phyloP scores from a whole-genome alignment of 2,113 vertebrate species.

The Colaptes auratus region DNA sequence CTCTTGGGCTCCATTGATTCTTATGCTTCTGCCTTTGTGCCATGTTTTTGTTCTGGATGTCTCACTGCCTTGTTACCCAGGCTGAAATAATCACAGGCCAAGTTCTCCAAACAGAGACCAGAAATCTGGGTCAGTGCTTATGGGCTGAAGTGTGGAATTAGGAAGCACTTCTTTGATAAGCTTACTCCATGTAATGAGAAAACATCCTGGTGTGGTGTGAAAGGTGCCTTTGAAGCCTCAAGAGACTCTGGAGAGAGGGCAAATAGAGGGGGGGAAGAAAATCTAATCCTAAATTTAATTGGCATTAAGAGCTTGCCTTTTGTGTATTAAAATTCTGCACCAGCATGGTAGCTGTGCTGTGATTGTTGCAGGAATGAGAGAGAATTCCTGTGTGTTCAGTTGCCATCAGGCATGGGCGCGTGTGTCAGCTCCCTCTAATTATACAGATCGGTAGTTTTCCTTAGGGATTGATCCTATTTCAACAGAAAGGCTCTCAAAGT shows the following conservation, averaged over 20 bases:
- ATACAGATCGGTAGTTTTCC: background rate
- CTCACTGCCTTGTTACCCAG: background rate
- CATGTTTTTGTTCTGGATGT: background rate
- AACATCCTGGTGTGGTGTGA: background rate
- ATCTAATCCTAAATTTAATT: constrained; percentile 2
- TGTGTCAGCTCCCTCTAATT: background rate
- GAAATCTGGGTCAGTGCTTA: constrained; percentile 30
- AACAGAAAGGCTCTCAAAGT: background rate
- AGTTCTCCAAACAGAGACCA: background rate
- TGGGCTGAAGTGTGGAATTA: constrained; percentile 21
- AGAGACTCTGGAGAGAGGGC: background rate
- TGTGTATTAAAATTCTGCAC: background rate
- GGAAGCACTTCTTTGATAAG: background rate
- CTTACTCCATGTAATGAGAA: constrained; percentile 9
- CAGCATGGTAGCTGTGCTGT: background rate
- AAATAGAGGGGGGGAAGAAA: background rate
- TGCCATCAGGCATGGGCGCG: background rate
- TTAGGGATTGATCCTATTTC: background rate
- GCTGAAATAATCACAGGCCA: background rate
- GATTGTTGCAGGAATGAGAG: background rate
- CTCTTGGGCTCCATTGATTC: background rate
- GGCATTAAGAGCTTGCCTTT: background rate
- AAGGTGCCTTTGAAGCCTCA: constrained; percentile 56
- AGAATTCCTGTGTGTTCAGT: background rate
- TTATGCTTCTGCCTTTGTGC: background rate